Evolutionary conservation across 2,113 vertebrate species (phyloP).

Genomic region (Callaeas wilsoni): DNA sequence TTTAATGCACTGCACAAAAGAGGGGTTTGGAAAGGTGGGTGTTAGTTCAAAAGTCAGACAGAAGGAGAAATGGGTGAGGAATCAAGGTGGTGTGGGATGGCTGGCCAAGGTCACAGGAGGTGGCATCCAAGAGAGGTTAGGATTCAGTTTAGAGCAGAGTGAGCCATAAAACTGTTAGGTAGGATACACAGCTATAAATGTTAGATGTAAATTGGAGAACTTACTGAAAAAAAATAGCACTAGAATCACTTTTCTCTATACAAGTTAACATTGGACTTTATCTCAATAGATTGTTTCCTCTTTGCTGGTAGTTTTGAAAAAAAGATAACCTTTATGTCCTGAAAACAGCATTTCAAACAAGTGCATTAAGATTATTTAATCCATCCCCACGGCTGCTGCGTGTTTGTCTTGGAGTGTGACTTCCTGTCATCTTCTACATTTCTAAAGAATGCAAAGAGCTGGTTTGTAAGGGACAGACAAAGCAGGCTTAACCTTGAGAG

Average conservation of each 20-base stretch:
- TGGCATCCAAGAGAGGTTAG: not conserved
- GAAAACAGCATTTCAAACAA: not conserved
- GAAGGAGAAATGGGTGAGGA: not conserved
- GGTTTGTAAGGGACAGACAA: not conserved
- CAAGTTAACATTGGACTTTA: not conserved
- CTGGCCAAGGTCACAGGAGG: not conserved
- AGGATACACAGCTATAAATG: not conserved
- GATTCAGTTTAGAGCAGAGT: not conserved
- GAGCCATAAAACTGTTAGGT: not conserved
- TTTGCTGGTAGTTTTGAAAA: not conserved
- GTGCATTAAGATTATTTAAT: not conserved
- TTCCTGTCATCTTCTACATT: not conserved
- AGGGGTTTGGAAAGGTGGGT: not conserved
- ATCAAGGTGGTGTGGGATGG: not conserved
- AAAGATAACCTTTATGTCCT: not conserved
- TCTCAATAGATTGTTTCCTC: not conserved
- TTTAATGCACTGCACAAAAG: not conserved
- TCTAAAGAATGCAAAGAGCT: not conserved
- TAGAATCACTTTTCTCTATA: not conserved
- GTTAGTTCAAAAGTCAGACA: not conserved
- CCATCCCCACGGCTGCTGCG: not conserved
- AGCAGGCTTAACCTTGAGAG: conserved; percentile 19
- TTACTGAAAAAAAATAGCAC: not conserved
- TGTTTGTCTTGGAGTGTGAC: not conserved
- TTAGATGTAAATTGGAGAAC: not conserved